Conservation (phyloP, 1,140 invertebrate species). For the Brachionus calyciflorus region DNA sequence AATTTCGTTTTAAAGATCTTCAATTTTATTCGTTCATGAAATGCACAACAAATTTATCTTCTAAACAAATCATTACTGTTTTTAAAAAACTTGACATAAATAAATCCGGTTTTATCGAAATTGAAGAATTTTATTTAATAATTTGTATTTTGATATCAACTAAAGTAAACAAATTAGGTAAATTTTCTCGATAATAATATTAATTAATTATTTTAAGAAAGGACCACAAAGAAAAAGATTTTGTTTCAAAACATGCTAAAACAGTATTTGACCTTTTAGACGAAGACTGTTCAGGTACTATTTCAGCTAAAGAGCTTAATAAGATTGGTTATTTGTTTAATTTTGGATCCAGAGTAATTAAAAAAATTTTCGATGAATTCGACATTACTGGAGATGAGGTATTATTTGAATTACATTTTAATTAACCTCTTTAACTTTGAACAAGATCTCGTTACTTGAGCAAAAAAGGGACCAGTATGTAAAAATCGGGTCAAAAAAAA, state of each 20-base stretch:
- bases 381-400: conserved; percentile 55
- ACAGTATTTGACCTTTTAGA: conserved; percentile 56
- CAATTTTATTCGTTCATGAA: conserved; percentile 48
- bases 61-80: conserved; percentile 46
- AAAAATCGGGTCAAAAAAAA: no score
- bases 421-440: no score
- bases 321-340: conserved; percentile 56
- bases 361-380: conserved; percentile 54
- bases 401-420: no score
- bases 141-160: conserved; percentile 49
- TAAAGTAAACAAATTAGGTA: conserved; percentile 34
- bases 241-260: conserved; percentile 54
- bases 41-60: conserved; percentile 33
- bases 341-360: conserved; percentile 51
- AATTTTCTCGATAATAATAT: no score
- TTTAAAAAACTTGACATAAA: conserved; percentile 50
- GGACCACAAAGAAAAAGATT: conserved; percentile 55
- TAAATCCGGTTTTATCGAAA: conserved; percentile 49
- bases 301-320: conserved; percentile 52
- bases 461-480: no score
- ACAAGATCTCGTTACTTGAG: no score
- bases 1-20: conserved; percentile 45
- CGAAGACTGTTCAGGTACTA: conserved; percentile 52
- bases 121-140: conserved; percentile 50
- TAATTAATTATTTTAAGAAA: background rate